These are phyloP conservation scores for Alosa sapidissima DNA, from an alignment of 2,797 vertebrate genomes.

Conservation along the genomic window DNA sequence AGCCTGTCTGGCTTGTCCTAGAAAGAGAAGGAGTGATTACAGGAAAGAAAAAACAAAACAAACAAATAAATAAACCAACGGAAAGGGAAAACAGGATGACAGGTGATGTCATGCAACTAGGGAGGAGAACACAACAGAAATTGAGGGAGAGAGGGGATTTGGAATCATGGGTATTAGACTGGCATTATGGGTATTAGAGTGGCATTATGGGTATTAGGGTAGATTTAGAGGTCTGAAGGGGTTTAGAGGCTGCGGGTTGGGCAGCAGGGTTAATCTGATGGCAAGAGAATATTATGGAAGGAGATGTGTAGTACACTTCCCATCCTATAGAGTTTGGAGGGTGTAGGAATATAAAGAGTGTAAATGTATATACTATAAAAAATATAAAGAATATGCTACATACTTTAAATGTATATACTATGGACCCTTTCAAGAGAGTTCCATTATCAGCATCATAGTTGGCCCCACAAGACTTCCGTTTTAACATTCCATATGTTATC, in stretches of 20 bases:
- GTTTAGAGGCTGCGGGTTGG: neutral
- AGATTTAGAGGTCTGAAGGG: neutral
- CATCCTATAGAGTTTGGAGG: neutral
- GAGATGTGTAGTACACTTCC: neutral
- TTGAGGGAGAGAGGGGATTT: slow-evolving; percentile 8
- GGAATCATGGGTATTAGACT: neutral
- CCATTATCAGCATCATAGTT: no score
- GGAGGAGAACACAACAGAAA: slow-evolving; percentile 23
- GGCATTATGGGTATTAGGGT: neutral
- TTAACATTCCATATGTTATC: no score
- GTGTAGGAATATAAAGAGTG: neutral
- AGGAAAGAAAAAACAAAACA: slow-evolving; percentile 51
- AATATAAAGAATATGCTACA: no score
- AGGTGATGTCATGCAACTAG: slow-evolving; percentile 47
- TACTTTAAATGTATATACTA: no score
- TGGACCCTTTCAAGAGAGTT: no score
- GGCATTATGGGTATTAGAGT: neutral
- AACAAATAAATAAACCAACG: neutral
- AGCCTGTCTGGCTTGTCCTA: slow-evolving; percentile 90
- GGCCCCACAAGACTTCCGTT: no score
- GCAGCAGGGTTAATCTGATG: neutral
- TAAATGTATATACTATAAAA: no score
- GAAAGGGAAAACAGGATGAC: slow-evolving; percentile 25
- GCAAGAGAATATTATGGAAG: neutral
- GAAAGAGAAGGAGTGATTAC: slow-evolving; percentile 78